Evolutionary conservation across 1,140 invertebrate genomes (phyloP).

Genomic region (Xylocopa sonorina): DNA sequence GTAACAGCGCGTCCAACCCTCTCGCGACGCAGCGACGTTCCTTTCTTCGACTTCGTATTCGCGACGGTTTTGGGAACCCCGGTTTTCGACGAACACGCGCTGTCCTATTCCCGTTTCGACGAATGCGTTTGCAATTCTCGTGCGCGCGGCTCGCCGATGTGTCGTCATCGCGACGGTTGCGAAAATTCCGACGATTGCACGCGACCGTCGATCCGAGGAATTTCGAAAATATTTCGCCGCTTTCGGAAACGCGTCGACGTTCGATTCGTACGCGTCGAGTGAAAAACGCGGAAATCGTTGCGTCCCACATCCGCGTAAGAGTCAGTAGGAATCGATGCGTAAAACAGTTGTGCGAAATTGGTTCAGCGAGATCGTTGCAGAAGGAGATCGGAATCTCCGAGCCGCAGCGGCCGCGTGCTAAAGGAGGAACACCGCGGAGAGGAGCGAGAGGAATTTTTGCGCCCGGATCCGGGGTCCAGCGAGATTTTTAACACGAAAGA

Average conservation of each 20-base stretch:
- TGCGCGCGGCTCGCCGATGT: slow-evolving; percentile 30
- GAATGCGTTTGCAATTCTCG: slow-evolving; percentile 71
- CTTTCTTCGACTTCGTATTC: neutral
- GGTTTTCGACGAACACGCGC: neutral
- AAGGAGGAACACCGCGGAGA: neutral
- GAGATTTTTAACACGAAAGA: slow-evolving; percentile 71
- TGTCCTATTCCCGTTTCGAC: slow-evolving; percentile 59
- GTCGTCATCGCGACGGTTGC: slow-evolving; percentile 63
- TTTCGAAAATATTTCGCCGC: slow-evolving; percentile 50
- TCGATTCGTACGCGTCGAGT: neutral
- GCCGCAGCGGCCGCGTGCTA: neutral
- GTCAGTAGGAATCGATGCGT: no score
- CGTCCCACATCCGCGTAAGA: neutral
- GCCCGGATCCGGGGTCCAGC: slow-evolving; percentile 25
- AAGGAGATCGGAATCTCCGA: neutral
- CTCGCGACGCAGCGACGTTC: neutral
- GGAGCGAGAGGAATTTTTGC: slow-evolving; percentile 37
- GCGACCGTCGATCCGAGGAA: slow-evolving; percentile 19
- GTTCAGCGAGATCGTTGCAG: no score
- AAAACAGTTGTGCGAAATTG: no score
- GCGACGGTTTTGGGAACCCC: slow-evolving; percentile 11
- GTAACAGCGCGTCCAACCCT: neutral
- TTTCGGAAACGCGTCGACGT: slow-evolving; percentile 12
- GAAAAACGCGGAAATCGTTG: slow-evolving; percentile 12
- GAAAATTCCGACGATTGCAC: slow-evolving; percentile 38